A percentile compares a stretch with the other conserved stretches of the same genome.
phyloP scores from a whole-genome alignment of 2,113 vertebrate genomes.

The Columba janthina region DNA sequence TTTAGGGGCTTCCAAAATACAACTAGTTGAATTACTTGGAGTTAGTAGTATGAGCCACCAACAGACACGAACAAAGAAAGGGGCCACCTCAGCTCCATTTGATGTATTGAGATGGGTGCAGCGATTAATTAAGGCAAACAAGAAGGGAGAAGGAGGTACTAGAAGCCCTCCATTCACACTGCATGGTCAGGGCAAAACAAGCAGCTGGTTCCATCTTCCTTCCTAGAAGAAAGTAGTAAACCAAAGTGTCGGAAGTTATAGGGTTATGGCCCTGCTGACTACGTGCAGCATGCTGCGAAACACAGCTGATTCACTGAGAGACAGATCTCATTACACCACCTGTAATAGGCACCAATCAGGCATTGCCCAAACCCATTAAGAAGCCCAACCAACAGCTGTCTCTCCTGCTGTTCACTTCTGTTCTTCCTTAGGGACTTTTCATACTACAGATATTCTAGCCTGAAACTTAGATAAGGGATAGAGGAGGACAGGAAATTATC shows the following conservation, averaged over 20 bases:
- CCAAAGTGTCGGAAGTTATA: neutral
- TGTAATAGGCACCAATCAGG: neutral
- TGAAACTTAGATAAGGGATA: neutral
- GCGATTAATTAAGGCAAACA: neutral
- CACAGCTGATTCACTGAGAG: neutral
- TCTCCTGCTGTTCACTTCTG: conserved; percentile 4
- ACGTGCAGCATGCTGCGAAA: neutral
- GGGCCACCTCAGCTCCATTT: neutral
- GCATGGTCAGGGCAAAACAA: neutral
- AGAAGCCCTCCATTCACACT: neutral
- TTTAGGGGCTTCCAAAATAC: neutral
- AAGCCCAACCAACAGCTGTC: neutral
- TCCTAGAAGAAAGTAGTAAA: neutral
- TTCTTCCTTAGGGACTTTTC: neutral
- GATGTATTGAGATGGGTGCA: neutral
- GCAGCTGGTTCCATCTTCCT: neutral
- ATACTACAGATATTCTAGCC: neutral
- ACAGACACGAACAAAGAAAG: neutral
- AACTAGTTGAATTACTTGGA: neutral
- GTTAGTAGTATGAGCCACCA: neutral
- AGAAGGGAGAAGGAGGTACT: neutral
- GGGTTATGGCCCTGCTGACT: neutral
- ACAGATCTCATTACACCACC: neutral
- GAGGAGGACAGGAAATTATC: conserved; percentile 12
- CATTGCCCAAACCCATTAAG: neutral